Evolutionary conservation across 2,113 vertebrate genomes (phyloP).

Genomic region (Coreoperca whiteheadi): DNA sequence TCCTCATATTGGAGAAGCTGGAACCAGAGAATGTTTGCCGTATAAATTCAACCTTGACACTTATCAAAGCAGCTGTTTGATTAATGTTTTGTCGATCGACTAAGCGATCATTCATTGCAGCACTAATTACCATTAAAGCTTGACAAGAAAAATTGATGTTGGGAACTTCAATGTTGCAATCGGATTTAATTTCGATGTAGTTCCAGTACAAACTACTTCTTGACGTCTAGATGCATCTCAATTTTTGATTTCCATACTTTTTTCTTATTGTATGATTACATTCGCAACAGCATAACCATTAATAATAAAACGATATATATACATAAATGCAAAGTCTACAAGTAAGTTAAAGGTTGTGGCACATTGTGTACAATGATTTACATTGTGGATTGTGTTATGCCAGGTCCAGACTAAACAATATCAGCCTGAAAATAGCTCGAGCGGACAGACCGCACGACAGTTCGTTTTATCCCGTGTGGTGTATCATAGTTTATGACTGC

Average conservation of each 20-base stretch:
- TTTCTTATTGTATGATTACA: not conserved
- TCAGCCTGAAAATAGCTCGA: too few species aligned
- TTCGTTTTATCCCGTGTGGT: too few species aligned
- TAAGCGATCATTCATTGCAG: not conserved
- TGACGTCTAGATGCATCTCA: not conserved
- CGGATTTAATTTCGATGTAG: not conserved
- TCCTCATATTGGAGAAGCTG: not conserved
- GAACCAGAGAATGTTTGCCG: not conserved
- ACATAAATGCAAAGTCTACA: not conserved
- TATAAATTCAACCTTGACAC: not conserved
- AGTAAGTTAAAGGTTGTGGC: not conserved
- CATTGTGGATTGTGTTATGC: not conserved
- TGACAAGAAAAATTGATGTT: not conserved
- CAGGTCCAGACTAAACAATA: too few species aligned
- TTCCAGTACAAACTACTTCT: not conserved
- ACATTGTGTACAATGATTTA: not conserved
- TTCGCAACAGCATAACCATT: not conserved
- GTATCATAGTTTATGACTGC: too few species aligned
- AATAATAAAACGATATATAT: not conserved
- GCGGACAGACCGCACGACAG: too few species aligned
- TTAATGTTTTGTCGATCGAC: not conserved
- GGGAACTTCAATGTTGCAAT: not conserved
- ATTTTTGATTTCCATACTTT: not conserved
- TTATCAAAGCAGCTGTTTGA: not conserved
- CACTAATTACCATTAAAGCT: not conserved